Base-by-base conservation (phyloP, 2,113 vertebrate species). In the Notothenia coriiceps region DNA sequence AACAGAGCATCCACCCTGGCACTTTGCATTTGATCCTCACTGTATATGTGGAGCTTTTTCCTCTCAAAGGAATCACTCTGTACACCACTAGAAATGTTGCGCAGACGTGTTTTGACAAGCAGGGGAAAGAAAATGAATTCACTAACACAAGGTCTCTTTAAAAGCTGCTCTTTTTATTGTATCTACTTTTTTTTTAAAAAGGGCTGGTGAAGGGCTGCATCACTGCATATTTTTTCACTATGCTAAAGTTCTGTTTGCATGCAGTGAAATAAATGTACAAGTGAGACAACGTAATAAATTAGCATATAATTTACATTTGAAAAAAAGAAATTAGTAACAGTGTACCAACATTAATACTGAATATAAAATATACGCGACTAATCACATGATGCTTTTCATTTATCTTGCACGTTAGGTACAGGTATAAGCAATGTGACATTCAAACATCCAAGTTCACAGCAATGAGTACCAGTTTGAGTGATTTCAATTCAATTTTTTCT, bases 221-320 rank as follows among this genome's bases (percentile, higher is more conserved):
- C 96, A 97, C 96, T 96, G 96, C 95, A 95, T 86, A 85, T 89
- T 83, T 89, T 88, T 96, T 95, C 95, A 94, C 95, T 96, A 96
- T 95, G 95, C 96, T 95, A 96, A 93, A 92, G 91, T 95, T 96
- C 92, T 91, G 91, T 95, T 96, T 94, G 95, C 95, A 96, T 97
- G 96, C 95, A 96, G 94, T 94, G 95, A 95, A 96, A 96, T 95
- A 94, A 94, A 97, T 92, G 95, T 95, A 96, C 96, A 96, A 92
- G 96, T 97, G 97, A 97, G 96, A 96, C 96, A 96, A 94, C 89
- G 95, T 95, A 99, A 99, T 99, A 99, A 99, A 99, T 99, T 98
- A 99, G 96, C 96, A 98, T 98, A 99, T 98, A 97, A 99, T 97
- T 98, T 98, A 98, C 97, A 98, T 96, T 96, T 96, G 95, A 96